phyloP scores from a whole-genome alignment of 2,113 vertebrate species.

The Hystrix cristata region DNA sequence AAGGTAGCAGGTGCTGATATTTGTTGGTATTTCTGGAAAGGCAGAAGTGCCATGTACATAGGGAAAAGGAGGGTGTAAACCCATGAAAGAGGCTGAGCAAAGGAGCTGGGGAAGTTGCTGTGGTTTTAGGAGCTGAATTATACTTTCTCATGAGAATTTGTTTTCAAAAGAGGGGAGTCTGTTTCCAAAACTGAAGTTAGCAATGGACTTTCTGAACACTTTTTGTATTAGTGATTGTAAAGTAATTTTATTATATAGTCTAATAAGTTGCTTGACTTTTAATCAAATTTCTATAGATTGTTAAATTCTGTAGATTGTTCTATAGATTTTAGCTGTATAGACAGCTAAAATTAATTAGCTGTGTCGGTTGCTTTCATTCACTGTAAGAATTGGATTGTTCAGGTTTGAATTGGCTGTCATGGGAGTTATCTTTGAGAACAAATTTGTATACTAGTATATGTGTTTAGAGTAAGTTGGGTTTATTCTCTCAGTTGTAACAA shows the following conservation, averaged over 20 bases:
- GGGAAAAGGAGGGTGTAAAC: neutral
- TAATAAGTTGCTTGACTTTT: slow-evolving; percentile 12
- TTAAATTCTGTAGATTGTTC: neutral
- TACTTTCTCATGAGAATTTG: slow-evolving; percentile 12
- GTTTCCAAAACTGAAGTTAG: neutral
- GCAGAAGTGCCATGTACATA: neutral
- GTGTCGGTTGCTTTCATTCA: neutral
- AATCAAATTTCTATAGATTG: slow-evolving; percentile 17
- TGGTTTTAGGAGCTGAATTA: neutral
- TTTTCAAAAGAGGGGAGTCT: neutral
- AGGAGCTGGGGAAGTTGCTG: neutral
- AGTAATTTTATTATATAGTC: neutral
- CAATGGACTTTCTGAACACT: neutral
- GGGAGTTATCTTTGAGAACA: neutral
- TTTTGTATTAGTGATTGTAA: neutral
- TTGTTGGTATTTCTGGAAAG: neutral
- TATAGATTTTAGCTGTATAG: no score
- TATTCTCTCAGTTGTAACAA: slow-evolving; percentile 6
- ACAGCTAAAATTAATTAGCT: neutral
- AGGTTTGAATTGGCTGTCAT: neutral
- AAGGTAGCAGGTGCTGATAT: neutral
- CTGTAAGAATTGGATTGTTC: neutral
- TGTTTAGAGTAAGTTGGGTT: neutral
- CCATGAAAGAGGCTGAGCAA: neutral
- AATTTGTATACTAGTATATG: neutral